phyloP scores from a whole-genome alignment of 2,888 invertebrate species.

The Anodontia alba region DNA sequence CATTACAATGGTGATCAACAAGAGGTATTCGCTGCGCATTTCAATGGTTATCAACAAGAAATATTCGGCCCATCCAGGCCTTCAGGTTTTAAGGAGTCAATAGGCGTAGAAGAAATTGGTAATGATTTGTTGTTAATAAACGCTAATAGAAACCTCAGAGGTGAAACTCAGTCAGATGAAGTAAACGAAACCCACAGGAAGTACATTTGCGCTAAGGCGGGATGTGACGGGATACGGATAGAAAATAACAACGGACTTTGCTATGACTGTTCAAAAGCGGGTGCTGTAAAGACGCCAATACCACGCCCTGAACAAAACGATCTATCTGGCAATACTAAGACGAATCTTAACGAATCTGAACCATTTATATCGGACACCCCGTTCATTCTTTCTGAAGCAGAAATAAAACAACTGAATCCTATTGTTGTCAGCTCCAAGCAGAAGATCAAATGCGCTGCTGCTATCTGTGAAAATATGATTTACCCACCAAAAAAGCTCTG shows the following conservation, averaged over 20 bases:
- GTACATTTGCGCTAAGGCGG: slow-evolving; percentile 62
- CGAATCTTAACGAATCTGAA: slow-evolving; percentile 35
- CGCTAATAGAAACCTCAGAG: too few relatives aligned
- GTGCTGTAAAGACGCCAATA: neutral
- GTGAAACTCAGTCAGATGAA: neutral
- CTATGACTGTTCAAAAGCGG: slow-evolving; percentile 24
- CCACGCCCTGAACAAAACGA: slow-evolving; percentile 1
- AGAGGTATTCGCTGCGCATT: too few relatives aligned
- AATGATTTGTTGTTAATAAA: too few relatives aligned
- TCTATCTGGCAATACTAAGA: slow-evolving; percentile 14
- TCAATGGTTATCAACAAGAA: too few relatives aligned
- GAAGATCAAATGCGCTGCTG: slow-evolving; percentile 67
- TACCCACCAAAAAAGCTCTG: slow-evolving; percentile 71
- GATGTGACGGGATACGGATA: slow-evolving; percentile 54
- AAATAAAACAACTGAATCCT: slow-evolving; percentile 44
- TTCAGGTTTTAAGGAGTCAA: neutral
- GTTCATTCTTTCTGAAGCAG: slow-evolving; percentile 33
- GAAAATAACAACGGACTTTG: slow-evolving; percentile 41
- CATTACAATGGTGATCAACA: too few relatives aligned
- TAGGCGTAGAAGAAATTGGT: neutral
- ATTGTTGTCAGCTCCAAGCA: slow-evolving; percentile 63
- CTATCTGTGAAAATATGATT: slow-evolving; percentile 63
- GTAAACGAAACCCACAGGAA: slow-evolving; percentile 26
- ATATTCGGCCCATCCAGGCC: too few relatives aligned
- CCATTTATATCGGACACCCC: slow-evolving; percentile 24